A percentile compares a stretch with the other conserved stretches of the same genome.
Evolutionary conservation across 2,888 invertebrate species (phyloP).

Genomic region (Sinohyriopsis cumingii): DNA sequence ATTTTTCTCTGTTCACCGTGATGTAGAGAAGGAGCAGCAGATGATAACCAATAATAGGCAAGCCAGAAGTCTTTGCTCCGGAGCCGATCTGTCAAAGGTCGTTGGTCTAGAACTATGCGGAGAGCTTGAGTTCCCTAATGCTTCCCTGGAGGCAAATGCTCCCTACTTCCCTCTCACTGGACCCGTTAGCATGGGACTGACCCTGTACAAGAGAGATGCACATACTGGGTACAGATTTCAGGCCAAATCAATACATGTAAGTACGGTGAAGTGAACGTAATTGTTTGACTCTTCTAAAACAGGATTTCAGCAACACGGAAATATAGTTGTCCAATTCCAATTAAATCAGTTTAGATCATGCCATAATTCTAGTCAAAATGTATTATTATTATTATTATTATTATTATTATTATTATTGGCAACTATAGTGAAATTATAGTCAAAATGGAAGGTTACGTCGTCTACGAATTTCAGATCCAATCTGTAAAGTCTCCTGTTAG

Average conservation of each 20-base stretch:
- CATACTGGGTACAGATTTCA: constrained; percentile 61
- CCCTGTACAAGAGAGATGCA: constrained; percentile 63
- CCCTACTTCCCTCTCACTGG: constrained; percentile 68
- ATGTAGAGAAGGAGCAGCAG: constrained; percentile 78
- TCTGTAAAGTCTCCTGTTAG: too few relatives aligned
- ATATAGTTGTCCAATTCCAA: too few relatives aligned
- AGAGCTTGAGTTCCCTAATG: constrained; percentile 79
- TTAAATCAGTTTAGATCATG: too few relatives aligned
- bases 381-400: too few relatives aligned
- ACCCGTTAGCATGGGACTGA: constrained; percentile 50
- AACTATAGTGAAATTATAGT: too few relatives aligned
- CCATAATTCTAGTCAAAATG: too few relatives aligned
- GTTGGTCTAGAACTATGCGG: constrained; percentile 90
- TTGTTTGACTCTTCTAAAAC: too few relatives aligned
- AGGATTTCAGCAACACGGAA: too few relatives aligned
- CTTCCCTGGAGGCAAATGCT: constrained; percentile 77
- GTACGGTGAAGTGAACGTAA: constrained; percentile 11
- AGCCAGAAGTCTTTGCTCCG: constrained; percentile 72
- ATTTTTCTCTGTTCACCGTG: constrained; percentile 62
- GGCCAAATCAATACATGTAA: constrained; percentile 51
- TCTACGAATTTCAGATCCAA: too few relatives aligned
- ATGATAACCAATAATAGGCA: constrained; percentile 79
- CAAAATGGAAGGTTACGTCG: too few relatives aligned
- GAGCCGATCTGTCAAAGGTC: constrained; percentile 76
- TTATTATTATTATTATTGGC: too few relatives aligned